phyloP scores from a whole-genome alignment of 2,113 vertebrate genomes.

The Passer domesticus region DNA sequence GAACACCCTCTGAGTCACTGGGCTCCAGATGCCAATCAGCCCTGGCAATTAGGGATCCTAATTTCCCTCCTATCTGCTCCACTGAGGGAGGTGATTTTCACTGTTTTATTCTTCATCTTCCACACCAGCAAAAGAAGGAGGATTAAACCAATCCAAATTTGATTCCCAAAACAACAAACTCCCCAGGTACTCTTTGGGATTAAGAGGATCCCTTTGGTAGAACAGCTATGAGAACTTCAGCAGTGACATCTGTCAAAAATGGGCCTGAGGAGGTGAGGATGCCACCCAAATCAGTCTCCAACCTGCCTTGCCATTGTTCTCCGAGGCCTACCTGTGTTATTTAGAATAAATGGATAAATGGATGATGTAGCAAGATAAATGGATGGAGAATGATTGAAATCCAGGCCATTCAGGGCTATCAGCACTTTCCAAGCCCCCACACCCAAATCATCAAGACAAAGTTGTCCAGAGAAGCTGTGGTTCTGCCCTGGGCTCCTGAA shows the following conservation, averaged over 20 bases:
- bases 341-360: not conserved
- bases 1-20: not conserved
- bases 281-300: not conserved
- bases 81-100: not conserved
- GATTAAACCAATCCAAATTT: not conserved
- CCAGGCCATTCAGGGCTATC: not conserved
- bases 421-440: not conserved
- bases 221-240: not conserved
- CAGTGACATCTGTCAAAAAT: not conserved
- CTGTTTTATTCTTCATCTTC: not conserved
- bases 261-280: not conserved
- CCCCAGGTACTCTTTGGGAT: not conserved
- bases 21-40: not conserved
- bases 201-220: not conserved
- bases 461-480: not conserved
- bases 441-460: not conserved
- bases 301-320: not conserved
- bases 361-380: rapidly evolving
- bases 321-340: not conserved
- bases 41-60: not conserved
- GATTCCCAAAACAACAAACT: not conserved
- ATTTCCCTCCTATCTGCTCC: not conserved
- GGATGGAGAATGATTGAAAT: not conserved
- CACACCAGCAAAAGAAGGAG: not conserved
- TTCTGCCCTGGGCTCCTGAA: not conserved